Evolutionary conservation across 2,797 vertebrate species (phyloP).

Genomic region (Steatocranus sp.): DNA sequence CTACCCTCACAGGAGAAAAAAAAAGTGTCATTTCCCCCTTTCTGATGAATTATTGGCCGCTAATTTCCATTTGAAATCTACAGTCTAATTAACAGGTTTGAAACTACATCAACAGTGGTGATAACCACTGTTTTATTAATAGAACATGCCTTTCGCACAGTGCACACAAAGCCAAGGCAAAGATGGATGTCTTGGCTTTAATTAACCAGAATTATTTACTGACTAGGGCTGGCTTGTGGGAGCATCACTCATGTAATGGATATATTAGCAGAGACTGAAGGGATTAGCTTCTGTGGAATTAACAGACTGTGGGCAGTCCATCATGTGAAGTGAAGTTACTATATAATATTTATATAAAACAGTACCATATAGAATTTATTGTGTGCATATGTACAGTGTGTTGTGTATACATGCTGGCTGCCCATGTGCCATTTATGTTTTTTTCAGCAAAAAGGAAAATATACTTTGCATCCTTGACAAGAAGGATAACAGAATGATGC

Average conservation of each 20-base stretch:
- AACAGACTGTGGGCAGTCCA: slow-evolving; percentile 66
- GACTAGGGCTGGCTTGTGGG: slow-evolving; percentile 66
- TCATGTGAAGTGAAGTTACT: slow-evolving; percentile 38
- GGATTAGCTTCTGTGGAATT: slow-evolving; percentile 69
- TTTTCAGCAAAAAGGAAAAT: background rate
- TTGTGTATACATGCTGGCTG: background rate
- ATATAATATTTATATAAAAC: slow-evolving; percentile 32
- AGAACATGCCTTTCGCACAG: slow-evolving; percentile 62
- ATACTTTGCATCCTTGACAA: slow-evolving; percentile 23
- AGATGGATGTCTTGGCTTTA: slow-evolving; percentile 76
- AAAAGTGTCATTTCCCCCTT: slow-evolving; percentile 25
- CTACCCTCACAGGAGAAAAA: background rate
- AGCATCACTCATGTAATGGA: slow-evolving; percentile 78
- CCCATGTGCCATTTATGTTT: background rate
- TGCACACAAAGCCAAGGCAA: slow-evolving; percentile 61
- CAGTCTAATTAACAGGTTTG: slow-evolving; percentile 68
- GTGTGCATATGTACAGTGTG: background rate
- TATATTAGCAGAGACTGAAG: slow-evolving; percentile 75
- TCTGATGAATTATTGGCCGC: slow-evolving; percentile 52
- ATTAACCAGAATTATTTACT: slow-evolving; percentile 81
- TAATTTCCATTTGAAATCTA: slow-evolving; percentile 58
- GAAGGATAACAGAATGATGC: slow-evolving; percentile 39
- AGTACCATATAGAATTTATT: background rate
- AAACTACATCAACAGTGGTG: slow-evolving; percentile 62
- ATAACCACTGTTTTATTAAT: slow-evolving; percentile 73